Conservation (phyloP, 2,888 invertebrate species). For the Drosophila nr. fundita region DNA sequence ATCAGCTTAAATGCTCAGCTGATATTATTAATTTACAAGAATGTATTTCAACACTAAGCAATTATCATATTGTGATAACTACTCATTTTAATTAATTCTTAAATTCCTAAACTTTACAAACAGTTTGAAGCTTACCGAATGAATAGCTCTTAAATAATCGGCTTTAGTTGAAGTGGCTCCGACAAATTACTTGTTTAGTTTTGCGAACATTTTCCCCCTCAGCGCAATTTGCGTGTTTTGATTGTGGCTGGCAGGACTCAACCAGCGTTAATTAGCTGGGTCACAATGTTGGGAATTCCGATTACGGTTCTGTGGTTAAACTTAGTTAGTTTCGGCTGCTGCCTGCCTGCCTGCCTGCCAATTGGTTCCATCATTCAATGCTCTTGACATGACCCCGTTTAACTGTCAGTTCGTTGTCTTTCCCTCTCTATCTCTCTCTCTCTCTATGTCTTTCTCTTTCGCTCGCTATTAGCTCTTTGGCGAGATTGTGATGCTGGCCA, state of each 20-base stretch:
- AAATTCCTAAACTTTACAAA: background rate
- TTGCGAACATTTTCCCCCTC: constrained; percentile 15
- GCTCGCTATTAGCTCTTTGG: constrained; percentile 88
- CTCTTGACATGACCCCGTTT: constrained; percentile 33
- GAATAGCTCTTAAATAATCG: background rate
- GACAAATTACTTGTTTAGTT: constrained; percentile 31
- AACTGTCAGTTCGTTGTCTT: constrained; percentile 9
- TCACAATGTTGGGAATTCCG: constrained; percentile 48
- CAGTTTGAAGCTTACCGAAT: constrained; percentile 8
- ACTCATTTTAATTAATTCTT: background rate
- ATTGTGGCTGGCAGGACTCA: constrained; percentile 13
- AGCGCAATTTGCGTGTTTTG: constrained; percentile 24
- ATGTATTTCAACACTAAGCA: background rate
- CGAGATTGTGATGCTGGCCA: constrained; percentile 91
- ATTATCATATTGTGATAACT: background rate
- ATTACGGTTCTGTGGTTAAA: constrained; percentile 42
- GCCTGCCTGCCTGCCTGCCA: constrained; percentile 23
- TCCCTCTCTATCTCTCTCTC: background rate
- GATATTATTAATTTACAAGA: background rate
- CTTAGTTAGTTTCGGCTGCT: constrained; percentile 11
- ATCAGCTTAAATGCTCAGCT: background rate
- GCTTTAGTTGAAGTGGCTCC: constrained; percentile 1
- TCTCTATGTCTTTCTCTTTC: background rate
- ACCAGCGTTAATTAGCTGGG: constrained; percentile 49
- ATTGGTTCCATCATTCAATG: constrained; percentile 45